Evolutionary conservation across 2,113 vertebrate genomes (phyloP), one percentile per base, ranked within the genome.

Genomic region (Dendropsophus ebraccatus): DNA sequence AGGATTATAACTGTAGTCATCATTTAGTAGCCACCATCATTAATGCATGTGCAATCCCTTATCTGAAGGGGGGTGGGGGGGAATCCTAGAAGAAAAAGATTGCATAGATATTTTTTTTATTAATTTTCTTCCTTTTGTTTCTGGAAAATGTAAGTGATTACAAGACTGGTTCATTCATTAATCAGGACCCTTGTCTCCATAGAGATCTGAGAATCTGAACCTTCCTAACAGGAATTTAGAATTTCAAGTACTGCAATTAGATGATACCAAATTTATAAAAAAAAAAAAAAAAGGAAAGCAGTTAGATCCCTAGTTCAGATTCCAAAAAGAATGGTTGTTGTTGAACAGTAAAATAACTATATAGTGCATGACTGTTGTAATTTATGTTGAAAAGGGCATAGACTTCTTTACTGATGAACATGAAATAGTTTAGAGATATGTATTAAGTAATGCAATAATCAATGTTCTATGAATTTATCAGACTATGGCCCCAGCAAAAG

Each of bases 141-240:
- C 25, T 81, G 25, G n/a, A 47, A 70, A 58, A 37, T 85, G 50
- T 85, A 52, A 79, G 65, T 81, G 77, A 86, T 86, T 86, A 79
- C 50, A 30, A 47, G 45, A 80, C 25, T 32, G 60, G 30, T 13
- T n/a, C 19, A 25, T 41, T 37, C 37, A 8, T 32, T 86, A 79
- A 73, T 86, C 77, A 86, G 80, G 37, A 86, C 32, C 75, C 52
- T 67, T 49, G 21, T 85, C 76, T 56, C 84, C 32, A 58, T 80
- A 54, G 65, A 60, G 77, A 86, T 47, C 45, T 52, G 21, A 73
- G 75, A 10, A 54, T 8, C 54, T 54, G 16, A 54, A 41, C n/a
- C 25, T 70, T 58, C 16, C 21, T 76, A 49, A 25, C 49, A 79
- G n/a, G 41, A 67, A 54, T 79, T 79, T 30, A 41, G 28, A 65